Conservation (phyloP, 2,113 vertebrate genomes). For the Mormyrus iriodes region DNA sequence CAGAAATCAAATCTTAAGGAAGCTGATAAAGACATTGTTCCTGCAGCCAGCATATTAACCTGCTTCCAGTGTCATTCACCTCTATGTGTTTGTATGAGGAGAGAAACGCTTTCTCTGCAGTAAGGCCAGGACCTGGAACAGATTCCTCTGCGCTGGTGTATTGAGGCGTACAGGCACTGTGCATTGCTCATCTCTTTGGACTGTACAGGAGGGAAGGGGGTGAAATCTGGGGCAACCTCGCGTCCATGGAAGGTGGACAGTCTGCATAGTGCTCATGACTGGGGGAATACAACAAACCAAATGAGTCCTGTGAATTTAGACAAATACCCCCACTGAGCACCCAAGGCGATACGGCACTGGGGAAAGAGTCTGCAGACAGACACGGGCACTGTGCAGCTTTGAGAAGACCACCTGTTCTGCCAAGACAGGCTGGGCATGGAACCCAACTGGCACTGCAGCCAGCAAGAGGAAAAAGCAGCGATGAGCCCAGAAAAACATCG, state of each 20-base stretch:
- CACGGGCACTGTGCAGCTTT: neutral
- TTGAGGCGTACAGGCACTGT: neutral
- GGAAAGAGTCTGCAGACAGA: neutral
- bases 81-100: neutral
- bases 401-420: neutral
- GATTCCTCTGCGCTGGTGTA: neutral
- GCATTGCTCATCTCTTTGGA: neutral
- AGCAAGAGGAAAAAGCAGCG: neutral
- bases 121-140: neutral
- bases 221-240: neutral
- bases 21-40: neutral
- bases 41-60: neutral
- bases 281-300: neutral
- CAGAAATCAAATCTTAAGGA: neutral
- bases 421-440: neutral
- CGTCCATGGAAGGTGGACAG: neutral
- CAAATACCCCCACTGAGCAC: neutral
- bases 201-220: neutral
- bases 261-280: neutral
- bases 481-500: neutral
- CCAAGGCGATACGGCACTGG: neutral
- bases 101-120: neutral
- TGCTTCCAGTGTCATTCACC: neutral
- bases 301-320: neutral
- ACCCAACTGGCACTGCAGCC: neutral